Conservation (phyloP, 2,888 invertebrate species). For the Serripes groenlandicus region DNA sequence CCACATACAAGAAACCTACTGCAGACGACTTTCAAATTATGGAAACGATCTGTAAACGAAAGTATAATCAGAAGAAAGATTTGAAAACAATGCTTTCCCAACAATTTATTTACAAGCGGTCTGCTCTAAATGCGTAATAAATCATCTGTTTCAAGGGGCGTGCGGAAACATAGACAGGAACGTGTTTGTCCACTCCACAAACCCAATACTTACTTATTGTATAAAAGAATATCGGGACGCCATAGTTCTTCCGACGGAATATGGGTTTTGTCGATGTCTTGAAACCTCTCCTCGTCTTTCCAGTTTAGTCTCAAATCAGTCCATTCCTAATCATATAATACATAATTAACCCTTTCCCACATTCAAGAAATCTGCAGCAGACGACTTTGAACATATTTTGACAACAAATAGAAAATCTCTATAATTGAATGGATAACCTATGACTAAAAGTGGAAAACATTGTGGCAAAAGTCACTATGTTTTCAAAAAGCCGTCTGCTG, state of each 20-base stretch:
- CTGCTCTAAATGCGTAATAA: too few species aligned
- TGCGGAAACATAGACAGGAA: too few species aligned
- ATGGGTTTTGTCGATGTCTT: slow-evolving; percentile 96
- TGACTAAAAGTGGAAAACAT: background rate
- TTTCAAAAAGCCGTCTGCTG: too few species aligned
- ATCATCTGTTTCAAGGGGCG: too few species aligned
- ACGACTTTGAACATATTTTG: background rate
- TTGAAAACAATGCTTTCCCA: too few species aligned
- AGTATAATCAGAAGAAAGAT: too few species aligned
- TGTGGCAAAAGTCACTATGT: too few species aligned
- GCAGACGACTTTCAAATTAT: too few species aligned
- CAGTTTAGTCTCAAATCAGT: slow-evolving; percentile 96
- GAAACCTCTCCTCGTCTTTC: slow-evolving; percentile 95
- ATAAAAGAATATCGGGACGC: slow-evolving; percentile 98
- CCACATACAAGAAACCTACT: too few species aligned
- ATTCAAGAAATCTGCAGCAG: background rate
- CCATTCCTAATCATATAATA: slow-evolving; percentile 83
- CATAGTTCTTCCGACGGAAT: slow-evolving; percentile 98
- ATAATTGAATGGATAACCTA: background rate
- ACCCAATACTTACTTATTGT: slow-evolving; percentile 92
- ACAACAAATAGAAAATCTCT: background rate
- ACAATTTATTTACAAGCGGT: too few species aligned
- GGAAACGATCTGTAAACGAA: too few species aligned
- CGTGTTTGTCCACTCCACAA: too few species aligned
- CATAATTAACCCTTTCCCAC: background rate